A percentile compares a stretch with the other conserved stretches of the same genome.
Conservation (phyloP, 2,888 invertebrate species). For the Bellardia bayeri region DNA sequence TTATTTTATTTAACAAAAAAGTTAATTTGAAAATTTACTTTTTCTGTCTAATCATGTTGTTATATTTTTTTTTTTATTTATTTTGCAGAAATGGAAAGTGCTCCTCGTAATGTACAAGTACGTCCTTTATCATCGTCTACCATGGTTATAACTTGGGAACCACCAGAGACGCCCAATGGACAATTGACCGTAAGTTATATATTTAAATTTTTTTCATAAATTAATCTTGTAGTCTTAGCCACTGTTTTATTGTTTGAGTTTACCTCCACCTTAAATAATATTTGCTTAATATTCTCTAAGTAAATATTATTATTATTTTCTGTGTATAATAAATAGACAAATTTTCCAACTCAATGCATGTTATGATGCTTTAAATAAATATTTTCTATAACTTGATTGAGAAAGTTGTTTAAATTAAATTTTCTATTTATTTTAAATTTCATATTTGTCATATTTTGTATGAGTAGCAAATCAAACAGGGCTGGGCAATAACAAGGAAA, state of each 20-base stretch:
- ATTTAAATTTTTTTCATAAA: constrained; percentile 6
- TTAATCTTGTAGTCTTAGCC: neutral
- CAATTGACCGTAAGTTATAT: constrained; percentile 95
- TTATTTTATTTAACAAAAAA: neutral
- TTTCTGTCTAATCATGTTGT: neutral
- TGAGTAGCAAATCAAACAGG: neutral
- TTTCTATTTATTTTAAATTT: constrained; percentile 33
- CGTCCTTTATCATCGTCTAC: constrained; percentile 97
- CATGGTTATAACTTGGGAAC: constrained; percentile 99
- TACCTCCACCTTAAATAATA: neutral
- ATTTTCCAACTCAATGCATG: constrained; percentile 19
- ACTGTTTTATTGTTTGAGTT: constrained; percentile 21
- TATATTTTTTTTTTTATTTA: neutral
- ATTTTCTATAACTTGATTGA: constrained; percentile 27
- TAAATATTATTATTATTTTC: constrained; percentile 25
- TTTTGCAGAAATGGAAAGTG: constrained; percentile 94
- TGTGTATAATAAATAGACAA: constrained; percentile 19
- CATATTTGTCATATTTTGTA: constrained; percentile 1
- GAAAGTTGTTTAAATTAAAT: constrained; percentile 19
- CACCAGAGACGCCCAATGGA: constrained; percentile 98
- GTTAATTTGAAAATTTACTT: neutral
- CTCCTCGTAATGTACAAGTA: constrained; percentile 97
- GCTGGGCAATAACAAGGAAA: neutral
- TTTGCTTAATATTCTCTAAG: constrained; percentile 8
- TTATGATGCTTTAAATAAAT: constrained; percentile 37